Evolutionary conservation across 1,140 invertebrate species (phyloP).

Genomic region (Drosophila cardini): DNA sequence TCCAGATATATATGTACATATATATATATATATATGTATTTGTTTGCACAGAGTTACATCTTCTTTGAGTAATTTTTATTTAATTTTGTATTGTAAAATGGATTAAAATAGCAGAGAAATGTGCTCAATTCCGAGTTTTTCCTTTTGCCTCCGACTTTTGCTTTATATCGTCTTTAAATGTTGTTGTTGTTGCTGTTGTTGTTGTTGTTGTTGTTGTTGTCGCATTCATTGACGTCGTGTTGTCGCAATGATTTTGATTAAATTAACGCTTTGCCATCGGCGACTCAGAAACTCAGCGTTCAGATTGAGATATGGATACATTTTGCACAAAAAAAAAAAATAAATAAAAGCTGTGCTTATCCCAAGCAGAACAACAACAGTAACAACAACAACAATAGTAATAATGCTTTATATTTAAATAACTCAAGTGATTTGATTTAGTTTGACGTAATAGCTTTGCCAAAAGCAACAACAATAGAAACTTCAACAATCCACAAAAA

Average conservation of each 20-base stretch:
- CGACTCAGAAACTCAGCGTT: conserved; percentile 11
- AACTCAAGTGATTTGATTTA: conserved; percentile 79
- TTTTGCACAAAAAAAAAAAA: conserved; percentile 8
- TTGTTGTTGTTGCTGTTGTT: conserved; percentile 22
- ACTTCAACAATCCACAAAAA: conserved; percentile 51
- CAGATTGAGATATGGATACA: conserved; percentile 37
- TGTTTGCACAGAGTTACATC: not conserved
- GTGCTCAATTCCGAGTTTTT: conserved; percentile 1
- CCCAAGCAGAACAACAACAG: conserved; percentile 32
- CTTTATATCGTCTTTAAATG: conserved; percentile 4
- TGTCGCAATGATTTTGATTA: conserved; percentile 79
- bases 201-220: conserved; percentile 46
- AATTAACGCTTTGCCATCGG: conserved; percentile 70
- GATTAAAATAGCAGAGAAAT: conserved; percentile 16
- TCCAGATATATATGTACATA: not conserved
- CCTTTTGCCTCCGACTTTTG: not conserved
- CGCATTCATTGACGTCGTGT: conserved; percentile 59
- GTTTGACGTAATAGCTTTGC: conserved; percentile 51
- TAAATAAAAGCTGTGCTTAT: conserved; percentile 12
- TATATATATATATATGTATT: not conserved
- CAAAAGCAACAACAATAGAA: conserved; percentile 26
- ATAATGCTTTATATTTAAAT: conserved; percentile 61
- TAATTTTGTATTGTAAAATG: conserved; percentile 19
- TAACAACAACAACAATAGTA: conserved; percentile 20
- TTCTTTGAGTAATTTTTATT: conserved; percentile 15